These are phyloP conservation scores for Trachelipus rathkii DNA, from an alignment of 1,140 invertebrate genomes.

Conservation along the genomic window DNA sequence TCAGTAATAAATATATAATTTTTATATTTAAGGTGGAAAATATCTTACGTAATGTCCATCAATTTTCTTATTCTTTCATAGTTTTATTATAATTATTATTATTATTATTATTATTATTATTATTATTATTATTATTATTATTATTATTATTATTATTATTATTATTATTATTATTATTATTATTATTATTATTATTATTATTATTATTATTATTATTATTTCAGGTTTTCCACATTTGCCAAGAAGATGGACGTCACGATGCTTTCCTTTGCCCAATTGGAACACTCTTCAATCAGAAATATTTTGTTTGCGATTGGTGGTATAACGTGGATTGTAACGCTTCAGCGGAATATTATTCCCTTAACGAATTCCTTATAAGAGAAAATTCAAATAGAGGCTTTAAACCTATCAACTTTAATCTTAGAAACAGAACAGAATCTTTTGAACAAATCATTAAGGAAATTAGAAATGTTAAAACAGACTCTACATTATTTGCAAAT, in stretches of 20 bases:
- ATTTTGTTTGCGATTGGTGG: not conserved
- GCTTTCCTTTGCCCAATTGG: not conserved
- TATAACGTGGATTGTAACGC: not conserved
- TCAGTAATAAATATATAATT: too few species aligned
- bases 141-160: not conserved
- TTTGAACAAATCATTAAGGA: too few species aligned
- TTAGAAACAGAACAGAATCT: too few species aligned
- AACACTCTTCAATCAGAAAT: not conserved
- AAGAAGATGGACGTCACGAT: not conserved
- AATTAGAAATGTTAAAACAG: too few species aligned
- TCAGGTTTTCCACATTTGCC: not conserved
- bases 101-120: too few species aligned
- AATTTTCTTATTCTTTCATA: too few species aligned
- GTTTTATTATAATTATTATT: too few species aligned
- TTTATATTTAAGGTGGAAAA: too few species aligned
- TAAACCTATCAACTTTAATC: not conserved
- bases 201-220: not conserved
- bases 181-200: not conserved
- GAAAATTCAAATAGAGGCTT: not conserved
- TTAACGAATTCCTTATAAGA: not conserved
- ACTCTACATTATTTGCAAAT: too few species aligned
- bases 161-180: not conserved
- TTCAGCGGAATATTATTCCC: not conserved
- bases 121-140: not conserved
- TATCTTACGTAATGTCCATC: too few species aligned